Percentiles rank a stretch among this genome's conserved stretches.
phyloP scores from a whole-genome alignment of 2,888 invertebrate genomes.

The Eustalomyia histrio region DNA sequence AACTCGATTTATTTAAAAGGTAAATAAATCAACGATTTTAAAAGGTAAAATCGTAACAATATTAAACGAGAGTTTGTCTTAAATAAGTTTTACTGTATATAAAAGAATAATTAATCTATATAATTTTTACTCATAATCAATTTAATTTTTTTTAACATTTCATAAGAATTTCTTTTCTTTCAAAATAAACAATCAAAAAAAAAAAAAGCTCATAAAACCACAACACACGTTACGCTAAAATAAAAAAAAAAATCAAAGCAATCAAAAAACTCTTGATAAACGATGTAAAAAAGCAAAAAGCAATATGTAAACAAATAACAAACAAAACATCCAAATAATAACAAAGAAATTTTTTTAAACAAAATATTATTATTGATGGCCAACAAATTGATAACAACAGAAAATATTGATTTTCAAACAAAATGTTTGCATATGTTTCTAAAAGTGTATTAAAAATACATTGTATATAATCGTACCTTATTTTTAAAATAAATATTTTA shows the following conservation, averaged over 20 bases:
- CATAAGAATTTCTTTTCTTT: conserved; percentile 6
- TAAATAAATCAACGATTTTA: too few relatives aligned
- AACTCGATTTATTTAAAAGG: too few relatives aligned
- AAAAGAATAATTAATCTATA: conserved; percentile 23
- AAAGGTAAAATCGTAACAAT: too few relatives aligned
- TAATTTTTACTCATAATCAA: conserved; percentile 9
- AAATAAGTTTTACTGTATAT: too few relatives aligned
- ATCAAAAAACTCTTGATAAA: conserved; percentile 36
- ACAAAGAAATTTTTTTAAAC: conserved; percentile 19
- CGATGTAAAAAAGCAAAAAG: conserved; percentile 28
- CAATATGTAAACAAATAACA: conserved; percentile 27
- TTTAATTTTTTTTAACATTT: conserved; percentile 8
- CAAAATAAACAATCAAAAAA: conserved; percentile 18
- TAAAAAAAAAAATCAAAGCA: conserved; percentile 1
- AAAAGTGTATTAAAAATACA: background rate
- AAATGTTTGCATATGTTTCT: conserved; percentile 58
- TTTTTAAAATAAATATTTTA: conserved; percentile 7
- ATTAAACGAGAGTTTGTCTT: too few relatives aligned
- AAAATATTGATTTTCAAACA: conserved; percentile 32
- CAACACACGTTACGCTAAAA: conserved; percentile 15
- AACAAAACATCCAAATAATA: conserved; percentile 20
- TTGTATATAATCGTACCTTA: conserved; percentile 13
- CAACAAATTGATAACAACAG: conserved; percentile 41
- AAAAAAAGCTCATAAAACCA: conserved; percentile 9
- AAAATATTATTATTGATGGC: conserved; percentile 13